These are phyloP conservation scores for Sinocyclocheilus rhinocerous DNA, from an alignment of 2,113 vertebrate species.

Conservation along the genomic window DNA sequence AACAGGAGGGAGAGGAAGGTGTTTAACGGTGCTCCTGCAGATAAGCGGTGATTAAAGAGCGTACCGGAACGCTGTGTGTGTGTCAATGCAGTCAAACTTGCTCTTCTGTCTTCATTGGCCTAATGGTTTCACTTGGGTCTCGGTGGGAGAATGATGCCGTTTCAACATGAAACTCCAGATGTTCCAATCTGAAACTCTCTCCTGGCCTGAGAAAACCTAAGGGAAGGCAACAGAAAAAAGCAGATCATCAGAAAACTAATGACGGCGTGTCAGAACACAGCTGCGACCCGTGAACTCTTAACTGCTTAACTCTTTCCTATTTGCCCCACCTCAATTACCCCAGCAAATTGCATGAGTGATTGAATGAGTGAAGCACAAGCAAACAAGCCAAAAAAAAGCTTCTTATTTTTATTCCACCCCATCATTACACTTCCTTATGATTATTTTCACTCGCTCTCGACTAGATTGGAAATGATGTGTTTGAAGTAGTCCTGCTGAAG, in stretches of 20 bases:
- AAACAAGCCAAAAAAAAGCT: constrained; percentile 35
- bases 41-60: constrained; percentile 28
- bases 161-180: constrained; percentile 53
- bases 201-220: constrained; percentile 6
- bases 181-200: constrained; percentile 22
- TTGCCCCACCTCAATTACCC: constrained; percentile 53
- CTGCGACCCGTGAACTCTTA: constrained; percentile 55
- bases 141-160: constrained; percentile 12
- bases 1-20: constrained; percentile 17
- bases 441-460: neutral
- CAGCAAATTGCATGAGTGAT: constrained; percentile 49
- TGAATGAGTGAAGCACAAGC: constrained; percentile 46
- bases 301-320: constrained; percentile 51
- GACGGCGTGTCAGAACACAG: constrained; percentile 53
- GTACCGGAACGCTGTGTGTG: neutral
- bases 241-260: constrained; percentile 48
- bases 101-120: constrained; percentile 41
- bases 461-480: neutral
- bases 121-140: constrained; percentile 39
- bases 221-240: neutral
- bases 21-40: constrained; percentile 36
- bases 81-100: neutral
- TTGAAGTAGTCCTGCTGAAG: constrained; percentile 20
- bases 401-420: neutral
- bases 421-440: constrained; percentile 38